Percentiles rank a stretch among this genome's conserved stretches.
Evolutionary conservation across 2,888 invertebrate genomes (phyloP).

Genomic region (Sarcophaga carnaria): DNA sequence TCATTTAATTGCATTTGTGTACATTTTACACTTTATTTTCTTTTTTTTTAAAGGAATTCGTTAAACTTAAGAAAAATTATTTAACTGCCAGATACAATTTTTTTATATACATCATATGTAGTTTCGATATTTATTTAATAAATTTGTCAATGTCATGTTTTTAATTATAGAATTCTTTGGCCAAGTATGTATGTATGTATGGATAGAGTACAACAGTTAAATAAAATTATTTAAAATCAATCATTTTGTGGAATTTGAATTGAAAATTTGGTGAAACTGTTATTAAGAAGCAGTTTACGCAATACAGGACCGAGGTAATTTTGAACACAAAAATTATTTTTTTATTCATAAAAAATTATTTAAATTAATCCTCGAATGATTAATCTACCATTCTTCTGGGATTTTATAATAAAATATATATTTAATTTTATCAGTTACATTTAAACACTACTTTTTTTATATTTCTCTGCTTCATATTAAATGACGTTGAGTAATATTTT

Average conservation of each 20-base stretch:
- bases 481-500: too few relatives aligned
- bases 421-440: too few relatives aligned
- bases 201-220: slow-evolving; percentile 37
- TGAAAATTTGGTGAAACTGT: background rate
- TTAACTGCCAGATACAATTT: slow-evolving; percentile 11
- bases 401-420: too few relatives aligned
- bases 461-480: too few relatives aligned
- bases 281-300: background rate
- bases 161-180: background rate
- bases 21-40: slow-evolving; percentile 6
- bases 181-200: background rate
- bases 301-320: background rate
- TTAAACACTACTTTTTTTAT: too few relatives aligned
- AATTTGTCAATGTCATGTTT: slow-evolving; percentile 1
- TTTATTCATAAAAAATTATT: too few relatives aligned
- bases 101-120: background rate
- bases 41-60: slow-evolving; percentile 3
- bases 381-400: background rate
- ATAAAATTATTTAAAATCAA: background rate
- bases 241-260: background rate
- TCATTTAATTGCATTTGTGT: slow-evolving; percentile 48
- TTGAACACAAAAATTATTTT: background rate
- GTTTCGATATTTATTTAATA: slow-evolving; percentile 32
- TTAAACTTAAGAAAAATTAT: background rate
- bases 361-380: background rate